Evolutionary conservation across 2,113 vertebrate species (phyloP).

Genomic region (Corydoras sp.): DNA sequence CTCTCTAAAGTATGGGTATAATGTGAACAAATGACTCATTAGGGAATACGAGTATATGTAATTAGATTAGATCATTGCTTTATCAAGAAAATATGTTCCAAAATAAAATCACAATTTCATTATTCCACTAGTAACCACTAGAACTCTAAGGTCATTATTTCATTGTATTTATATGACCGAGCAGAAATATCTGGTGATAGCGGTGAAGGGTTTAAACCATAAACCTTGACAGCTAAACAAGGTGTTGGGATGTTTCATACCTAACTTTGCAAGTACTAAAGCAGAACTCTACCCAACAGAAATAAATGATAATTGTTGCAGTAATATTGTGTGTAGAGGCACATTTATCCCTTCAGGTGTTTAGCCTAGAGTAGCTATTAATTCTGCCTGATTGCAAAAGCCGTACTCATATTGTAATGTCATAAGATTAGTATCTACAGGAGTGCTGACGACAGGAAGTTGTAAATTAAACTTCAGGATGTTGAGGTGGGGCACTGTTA

Average conservation of each 20-base stretch:
- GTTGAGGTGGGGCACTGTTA: conserved; percentile 21
- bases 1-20: neutral
- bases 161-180: too few species aligned
- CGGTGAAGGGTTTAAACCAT: too few species aligned
- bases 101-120: too few species aligned
- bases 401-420: conserved; percentile 14
- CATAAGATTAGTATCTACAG: conserved; percentile 29
- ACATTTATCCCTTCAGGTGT: conserved; percentile 39
- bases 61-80: too few species aligned
- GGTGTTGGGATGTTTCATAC: too few species aligned
- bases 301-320: conserved; percentile 6
- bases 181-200: too few species aligned
- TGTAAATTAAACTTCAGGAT: conserved; percentile 41
- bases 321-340: conserved; percentile 12
- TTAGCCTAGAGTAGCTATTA: conserved; percentile 31
- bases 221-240: too few species aligned
- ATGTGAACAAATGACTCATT: too few species aligned
- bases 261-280: neutral
- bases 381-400: conserved; percentile 7
- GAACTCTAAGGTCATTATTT: too few species aligned
- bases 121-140: too few species aligned
- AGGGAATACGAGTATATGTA: too few species aligned
- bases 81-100: too few species aligned
- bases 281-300: neutral
- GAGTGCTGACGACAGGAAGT: conserved; percentile 44